Base-by-base conservation (phyloP, 1,140 invertebrate genomes). In the Dreissena rostriformis region DNA sequence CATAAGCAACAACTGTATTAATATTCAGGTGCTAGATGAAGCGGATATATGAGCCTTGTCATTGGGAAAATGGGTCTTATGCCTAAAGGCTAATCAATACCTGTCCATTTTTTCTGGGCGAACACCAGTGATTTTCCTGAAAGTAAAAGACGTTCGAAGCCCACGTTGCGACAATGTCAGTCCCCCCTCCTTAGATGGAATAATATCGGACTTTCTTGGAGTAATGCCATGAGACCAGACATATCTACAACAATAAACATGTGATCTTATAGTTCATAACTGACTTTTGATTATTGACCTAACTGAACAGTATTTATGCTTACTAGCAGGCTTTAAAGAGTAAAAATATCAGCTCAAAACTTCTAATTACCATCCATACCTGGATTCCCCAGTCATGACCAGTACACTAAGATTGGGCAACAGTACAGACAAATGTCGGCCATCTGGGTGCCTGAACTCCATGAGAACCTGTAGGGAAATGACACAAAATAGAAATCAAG, bases 121-220 rank as follows among this genome's bases (percentile, higher is more conserved):
- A 10, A 91, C 94, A 26, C 87, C 82, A 66, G 95, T 94, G 26
- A 97, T 94, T 94, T 96, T 96, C 53, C 98, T 94, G 93, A 99
- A 99, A 15, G 98, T 99, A 53, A 98, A 96, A 0, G 98, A 99
- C 65, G 96, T 95, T 84, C 98, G 94, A 0, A 93, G 95, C 17
- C 91, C 93, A 65, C 98, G 94, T 55, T 94, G 91, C 67, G 94
- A 92, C 1, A 95, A 93, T 4, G 95, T 96, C 22, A 95, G 88
- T 22, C 94, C 81, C 22, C 86, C 85, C 39, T 92, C 88, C 22
- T 89, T 57, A 0, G 93, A 92, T 84, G 94, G 91, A 77, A 97
- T 93, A n/a, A 97, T 94, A 93, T 99, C 98, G 83, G 95, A 96
- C 73, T 96, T 96, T 88, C 97, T 95, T 0, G 97, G 96, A 63